Evolutionary conservation across 2,797 vertebrate species (phyloP).

Genomic region (Picus viridis): DNA sequence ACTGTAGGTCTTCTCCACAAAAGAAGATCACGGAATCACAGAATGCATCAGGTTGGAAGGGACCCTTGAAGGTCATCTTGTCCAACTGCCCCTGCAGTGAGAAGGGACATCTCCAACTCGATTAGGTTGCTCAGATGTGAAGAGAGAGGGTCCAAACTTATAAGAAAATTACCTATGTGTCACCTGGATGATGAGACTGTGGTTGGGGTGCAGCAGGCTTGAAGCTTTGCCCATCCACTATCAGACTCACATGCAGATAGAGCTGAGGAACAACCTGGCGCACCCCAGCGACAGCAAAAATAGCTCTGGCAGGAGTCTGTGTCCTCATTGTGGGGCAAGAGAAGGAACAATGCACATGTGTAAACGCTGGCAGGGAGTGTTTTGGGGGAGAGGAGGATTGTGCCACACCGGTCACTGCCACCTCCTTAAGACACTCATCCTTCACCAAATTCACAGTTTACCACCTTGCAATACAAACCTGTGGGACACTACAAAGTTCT

Average conservation of each 20-base stretch:
- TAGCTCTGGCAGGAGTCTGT: neutral
- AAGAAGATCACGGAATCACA: neutral
- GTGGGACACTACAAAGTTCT: neutral
- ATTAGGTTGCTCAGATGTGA: neutral
- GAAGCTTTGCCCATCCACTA: neutral
- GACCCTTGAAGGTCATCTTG: too few relatives aligned
- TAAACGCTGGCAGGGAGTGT: neutral
- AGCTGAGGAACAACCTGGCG: neutral
- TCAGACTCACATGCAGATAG: fast-evolving
- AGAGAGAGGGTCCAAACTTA: neutral
- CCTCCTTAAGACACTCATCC: neutral
- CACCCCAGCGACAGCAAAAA: neutral
- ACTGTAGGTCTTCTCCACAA: neutral
- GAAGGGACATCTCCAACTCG: too few relatives aligned
- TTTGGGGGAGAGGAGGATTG: neutral
- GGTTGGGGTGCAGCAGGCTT: neutral
- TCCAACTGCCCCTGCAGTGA: too few relatives aligned
- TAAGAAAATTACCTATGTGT: fast-evolving
- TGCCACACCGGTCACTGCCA: neutral
- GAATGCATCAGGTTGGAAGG: too few relatives aligned
- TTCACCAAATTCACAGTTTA: neutral
- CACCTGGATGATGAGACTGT: neutral
- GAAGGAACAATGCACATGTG: neutral
- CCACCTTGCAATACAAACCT: neutral
- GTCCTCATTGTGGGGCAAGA: neutral